Base-by-base conservation (phyloP, 2,113 vertebrate species). In the Tenebrosternarchus preto region DNA sequence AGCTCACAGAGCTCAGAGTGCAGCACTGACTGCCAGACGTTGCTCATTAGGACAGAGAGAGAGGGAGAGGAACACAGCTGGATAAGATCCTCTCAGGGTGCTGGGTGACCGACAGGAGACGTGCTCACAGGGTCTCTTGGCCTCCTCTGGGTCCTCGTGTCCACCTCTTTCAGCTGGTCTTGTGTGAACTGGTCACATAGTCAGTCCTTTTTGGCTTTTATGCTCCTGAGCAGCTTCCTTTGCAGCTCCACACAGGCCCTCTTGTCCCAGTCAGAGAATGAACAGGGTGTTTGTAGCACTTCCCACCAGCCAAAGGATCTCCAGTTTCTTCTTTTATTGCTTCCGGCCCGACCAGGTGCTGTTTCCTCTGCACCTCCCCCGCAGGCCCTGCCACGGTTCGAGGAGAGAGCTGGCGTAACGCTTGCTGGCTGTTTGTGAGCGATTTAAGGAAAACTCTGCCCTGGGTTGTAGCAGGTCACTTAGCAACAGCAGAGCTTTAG, bases 151-250 rank as follows among this genome's bases (percentile, higher is more conserved):
- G 6, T 2, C 8, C 12, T 50, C 43, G 11, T 50, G 43, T 50
- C 8, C 43, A 50, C 43, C 43, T 50, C 15, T 31, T 63, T 76
- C 25, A 33, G 39, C 72, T 46, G 57, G 57, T 64, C 31, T 16
- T n/a, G 50, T 88, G 88, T 89, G 91, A 91, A 90, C 85, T 89
- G 80, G 81, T 89, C 89, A 75, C 88, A 89, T 88, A 90, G 88
- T 88, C 22, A 82, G 83, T 82, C 31, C 19, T 76, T 15, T 63
- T 78, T 73, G 85, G 83, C 70, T 78, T 81, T 57, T 8, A 33
- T 19, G 71, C 69, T 79, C 46, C 12, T 69, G 55, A 82, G 77
- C 85, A 86, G 84, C 79, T 82, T 75, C 76, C 84, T 46, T 46
- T 39, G 59, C 82, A 77, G 85, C 87, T 78, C 43, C 43, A 50